phyloP scores from a whole-genome alignment of 2,888 invertebrate species.

The Eupithecia pulchellata region DNA sequence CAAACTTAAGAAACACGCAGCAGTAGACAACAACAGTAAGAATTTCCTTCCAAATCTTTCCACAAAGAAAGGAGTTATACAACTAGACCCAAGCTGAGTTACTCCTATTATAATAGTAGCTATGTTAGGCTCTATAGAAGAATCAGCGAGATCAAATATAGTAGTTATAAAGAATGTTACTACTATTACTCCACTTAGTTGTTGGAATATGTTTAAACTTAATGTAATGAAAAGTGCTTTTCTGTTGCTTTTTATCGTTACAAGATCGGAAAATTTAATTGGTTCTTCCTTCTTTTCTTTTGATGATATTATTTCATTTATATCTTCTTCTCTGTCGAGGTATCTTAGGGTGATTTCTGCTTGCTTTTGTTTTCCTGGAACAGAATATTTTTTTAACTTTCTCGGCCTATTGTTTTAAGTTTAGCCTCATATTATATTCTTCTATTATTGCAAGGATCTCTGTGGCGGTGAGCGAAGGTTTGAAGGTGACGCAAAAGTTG shows the following conservation, averaged over 20 bases:
- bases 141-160: constrained; percentile 61
- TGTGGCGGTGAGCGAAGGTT: too few species aligned
- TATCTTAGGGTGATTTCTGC: constrained; percentile 49
- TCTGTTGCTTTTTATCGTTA: constrained; percentile 56
- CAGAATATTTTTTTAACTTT: background rate
- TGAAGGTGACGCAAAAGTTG: too few species aligned
- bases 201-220: constrained; percentile 53
- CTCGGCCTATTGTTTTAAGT: background rate
- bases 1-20: constrained; percentile 56
- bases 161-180: constrained; percentile 56
- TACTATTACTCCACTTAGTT: constrained; percentile 58
- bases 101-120: constrained; percentile 62
- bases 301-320: constrained; percentile 45
- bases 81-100: constrained; percentile 55
- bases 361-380: constrained; percentile 53
- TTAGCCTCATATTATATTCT: constrained; percentile 18
- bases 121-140: constrained; percentile 54
- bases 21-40: constrained; percentile 58
- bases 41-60: constrained; percentile 59
- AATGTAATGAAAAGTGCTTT: constrained; percentile 57
- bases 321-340: constrained; percentile 59
- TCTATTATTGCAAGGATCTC: too few species aligned
- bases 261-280: constrained; percentile 54
- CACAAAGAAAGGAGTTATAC: constrained; percentile 57
- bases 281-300: constrained; percentile 42